These are phyloP conservation scores for Podabrus alpinus DNA, from an alignment of 2,888 invertebrate genomes.

Conservation along the genomic window DNA sequence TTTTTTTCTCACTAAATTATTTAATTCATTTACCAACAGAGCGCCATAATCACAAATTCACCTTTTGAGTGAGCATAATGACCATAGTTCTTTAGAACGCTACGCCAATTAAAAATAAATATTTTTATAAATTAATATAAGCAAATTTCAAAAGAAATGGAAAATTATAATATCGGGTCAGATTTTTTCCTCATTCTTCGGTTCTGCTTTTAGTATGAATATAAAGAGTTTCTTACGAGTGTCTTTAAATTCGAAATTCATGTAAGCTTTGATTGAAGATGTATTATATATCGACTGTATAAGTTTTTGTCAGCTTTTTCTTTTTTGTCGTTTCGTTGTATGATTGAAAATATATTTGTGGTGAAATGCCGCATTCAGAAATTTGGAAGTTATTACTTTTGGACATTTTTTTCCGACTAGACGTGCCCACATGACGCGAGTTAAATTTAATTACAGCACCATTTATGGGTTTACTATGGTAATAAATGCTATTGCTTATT, in stretches of 20 bases:
- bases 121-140: neutral
- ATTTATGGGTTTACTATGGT: neutral
- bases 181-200: neutral
- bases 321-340: neutral
- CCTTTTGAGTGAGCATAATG: neutral
- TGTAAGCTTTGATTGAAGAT: constrained; percentile 9
- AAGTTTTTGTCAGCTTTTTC: constrained; percentile 3
- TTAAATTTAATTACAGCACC: neutral
- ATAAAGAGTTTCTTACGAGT: neutral
- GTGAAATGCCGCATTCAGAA: neutral
- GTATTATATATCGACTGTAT: constrained; percentile 4
- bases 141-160: neutral
- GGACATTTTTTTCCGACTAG: neutral
- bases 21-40: neutral
- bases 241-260: constrained; percentile 3
- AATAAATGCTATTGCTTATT: neutral
- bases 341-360: constrained; percentile 11
- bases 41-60: neutral
- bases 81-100: neutral
- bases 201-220: neutral
- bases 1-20: neutral
- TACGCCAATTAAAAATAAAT: neutral
- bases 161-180: neutral
- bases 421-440: neutral
- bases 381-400: constrained; percentile 1